Conservation (phyloP, 2,113 vertebrate species). For the Nettapus auritus region DNA sequence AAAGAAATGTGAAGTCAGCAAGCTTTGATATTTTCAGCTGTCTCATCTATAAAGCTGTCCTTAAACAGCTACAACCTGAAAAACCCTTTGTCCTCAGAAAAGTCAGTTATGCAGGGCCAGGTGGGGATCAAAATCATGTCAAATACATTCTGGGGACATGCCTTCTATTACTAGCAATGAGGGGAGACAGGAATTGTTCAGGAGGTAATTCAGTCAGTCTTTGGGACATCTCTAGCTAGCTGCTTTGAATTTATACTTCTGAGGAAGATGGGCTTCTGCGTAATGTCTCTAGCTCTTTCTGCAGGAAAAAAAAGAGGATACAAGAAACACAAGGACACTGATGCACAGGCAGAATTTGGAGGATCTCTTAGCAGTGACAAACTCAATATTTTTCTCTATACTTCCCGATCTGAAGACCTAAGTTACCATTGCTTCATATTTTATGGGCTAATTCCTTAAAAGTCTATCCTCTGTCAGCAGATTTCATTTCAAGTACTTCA, state of each 20-base stretch:
- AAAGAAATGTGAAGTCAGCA: background rate
- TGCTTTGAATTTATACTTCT: background rate
- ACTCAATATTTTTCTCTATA: background rate
- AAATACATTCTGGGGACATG: background rate
- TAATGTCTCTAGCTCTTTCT: background rate
- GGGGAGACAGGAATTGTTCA: background rate
- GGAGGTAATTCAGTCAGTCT: background rate
- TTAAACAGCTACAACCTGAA: background rate
- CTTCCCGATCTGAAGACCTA: background rate
- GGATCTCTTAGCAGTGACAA: background rate
- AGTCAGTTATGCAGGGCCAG: background rate
- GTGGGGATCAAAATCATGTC: background rate
- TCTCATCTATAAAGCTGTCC: background rate
- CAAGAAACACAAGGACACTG: background rate
- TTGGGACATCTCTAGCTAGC: background rate
- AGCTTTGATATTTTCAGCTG: background rate
- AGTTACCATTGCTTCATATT: background rate
- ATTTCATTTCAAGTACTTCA: background rate
- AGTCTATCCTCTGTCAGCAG: background rate
- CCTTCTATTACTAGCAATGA: background rate
- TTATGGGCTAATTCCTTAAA: background rate
- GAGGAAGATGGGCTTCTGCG: background rate
- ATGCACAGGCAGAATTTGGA: background rate
- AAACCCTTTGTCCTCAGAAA: background rate
- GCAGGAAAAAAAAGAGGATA: background rate